Percentiles rank a stretch among this genome's conserved stretches.
These are phyloP conservation scores for Dromius quadrimaculatus DNA, from an alignment of 2,888 invertebrate species.

Conservation along the genomic window DNA sequence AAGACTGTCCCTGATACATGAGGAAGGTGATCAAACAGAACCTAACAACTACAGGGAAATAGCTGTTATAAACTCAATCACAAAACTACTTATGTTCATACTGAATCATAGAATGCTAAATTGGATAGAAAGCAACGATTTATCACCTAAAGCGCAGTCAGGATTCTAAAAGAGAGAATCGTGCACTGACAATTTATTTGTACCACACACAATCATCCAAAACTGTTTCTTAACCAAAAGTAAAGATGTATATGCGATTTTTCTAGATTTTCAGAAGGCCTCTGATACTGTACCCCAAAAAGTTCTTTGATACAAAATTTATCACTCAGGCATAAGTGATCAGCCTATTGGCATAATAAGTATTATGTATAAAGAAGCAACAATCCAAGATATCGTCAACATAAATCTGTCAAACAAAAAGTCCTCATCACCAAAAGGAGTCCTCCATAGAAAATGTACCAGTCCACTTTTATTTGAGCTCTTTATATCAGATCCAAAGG, in stretches of 20 bases:
- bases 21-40: too few species aligned
- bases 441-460: neutral
- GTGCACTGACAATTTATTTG: constrained; percentile 13
- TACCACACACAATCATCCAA: neutral
- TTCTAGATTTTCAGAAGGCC: constrained; percentile 37
- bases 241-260: constrained; percentile 7
- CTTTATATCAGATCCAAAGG: neutral
- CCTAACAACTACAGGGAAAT: too few species aligned
- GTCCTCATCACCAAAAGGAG: neutral
- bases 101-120: constrained; percentile 7
- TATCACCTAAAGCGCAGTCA: constrained; percentile 15
- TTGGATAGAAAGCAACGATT: neutral
- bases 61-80: constrained; percentile 14
- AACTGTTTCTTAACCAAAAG: constrained; percentile 1
- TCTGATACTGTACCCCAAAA: constrained; percentile 10
- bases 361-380: neutral
- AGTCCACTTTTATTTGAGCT: constrained; percentile 11
- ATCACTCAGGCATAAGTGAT: neutral
- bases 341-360: neutral
- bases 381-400: neutral
- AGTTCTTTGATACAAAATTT: constrained; percentile 7
- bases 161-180: constrained; percentile 6
- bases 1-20: too few species aligned
- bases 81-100: constrained; percentile 21
- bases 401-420: too few species aligned